These are phyloP conservation scores for Odontocolon sp. DNA, from an alignment of 2,888 invertebrate species.

Conservation along the genomic window DNA sequence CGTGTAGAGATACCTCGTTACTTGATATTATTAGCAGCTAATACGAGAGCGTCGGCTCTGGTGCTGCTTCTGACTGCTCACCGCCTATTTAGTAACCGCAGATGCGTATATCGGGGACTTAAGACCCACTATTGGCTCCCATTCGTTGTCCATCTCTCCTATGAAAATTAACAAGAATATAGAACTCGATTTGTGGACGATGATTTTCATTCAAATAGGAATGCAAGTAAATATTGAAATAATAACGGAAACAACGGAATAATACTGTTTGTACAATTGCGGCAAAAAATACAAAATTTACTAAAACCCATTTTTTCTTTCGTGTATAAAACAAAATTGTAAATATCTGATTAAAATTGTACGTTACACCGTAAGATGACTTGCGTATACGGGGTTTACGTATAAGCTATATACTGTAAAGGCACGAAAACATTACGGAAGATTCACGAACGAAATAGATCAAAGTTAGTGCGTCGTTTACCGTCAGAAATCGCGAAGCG, in stretches of 20 bases:
- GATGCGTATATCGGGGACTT: slow-evolving; percentile 62
- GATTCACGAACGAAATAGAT: slow-evolving; percentile 69
- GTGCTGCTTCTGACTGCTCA: slow-evolving; percentile 20
- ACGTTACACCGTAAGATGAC: too few species aligned
- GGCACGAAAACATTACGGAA: slow-evolving; percentile 39
- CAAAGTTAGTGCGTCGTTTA: slow-evolving; percentile 66
- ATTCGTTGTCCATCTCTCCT: background rate
- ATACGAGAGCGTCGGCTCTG: slow-evolving; percentile 61
- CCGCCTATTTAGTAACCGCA: slow-evolving; percentile 70
- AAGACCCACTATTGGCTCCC: slow-evolving; percentile 24
- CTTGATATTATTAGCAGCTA: slow-evolving; percentile 73
- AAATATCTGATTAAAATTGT: too few species aligned
- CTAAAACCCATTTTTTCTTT: too few species aligned
- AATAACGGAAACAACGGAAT: too few species aligned
- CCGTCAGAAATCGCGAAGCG: slow-evolving; percentile 59
- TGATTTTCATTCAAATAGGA: slow-evolving; percentile 9
- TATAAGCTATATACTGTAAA: slow-evolving; percentile 7
- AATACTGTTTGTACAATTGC: too few species aligned
- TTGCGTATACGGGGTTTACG: background rate
- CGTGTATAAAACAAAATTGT: too few species aligned
- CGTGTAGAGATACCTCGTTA: slow-evolving; percentile 66
- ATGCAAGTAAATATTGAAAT: too few species aligned
- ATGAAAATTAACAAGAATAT: slow-evolving; percentile 6
- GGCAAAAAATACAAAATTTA: too few species aligned
- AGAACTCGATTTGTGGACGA: slow-evolving; percentile 10